A percentile compares a stretch with the other conserved stretches of the same genome.
These are phyloP conservation scores for Phenacoccus solenopsis DNA, from an alignment of 1,140 invertebrate species.

Conservation along the genomic window DNA sequence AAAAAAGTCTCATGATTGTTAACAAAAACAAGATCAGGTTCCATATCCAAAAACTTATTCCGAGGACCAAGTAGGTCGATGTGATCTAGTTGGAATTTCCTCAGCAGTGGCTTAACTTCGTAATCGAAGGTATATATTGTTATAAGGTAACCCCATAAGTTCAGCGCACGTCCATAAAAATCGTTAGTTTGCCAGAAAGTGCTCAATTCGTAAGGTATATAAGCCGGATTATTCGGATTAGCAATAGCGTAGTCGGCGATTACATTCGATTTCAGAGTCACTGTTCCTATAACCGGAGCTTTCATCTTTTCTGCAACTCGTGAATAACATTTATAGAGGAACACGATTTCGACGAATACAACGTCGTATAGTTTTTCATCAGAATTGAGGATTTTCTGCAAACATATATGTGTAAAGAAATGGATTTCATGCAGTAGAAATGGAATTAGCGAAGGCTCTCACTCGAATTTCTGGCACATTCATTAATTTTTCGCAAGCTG, in stretches of 20 bases:
- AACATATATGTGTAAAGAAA: too few species aligned
- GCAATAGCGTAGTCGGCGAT: not conserved
- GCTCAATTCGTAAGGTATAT: not conserved
- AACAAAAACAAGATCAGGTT: not conserved
- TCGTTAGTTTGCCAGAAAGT: not conserved
- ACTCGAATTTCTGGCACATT: not conserved
- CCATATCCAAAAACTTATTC: not conserved
- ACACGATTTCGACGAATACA: not conserved
- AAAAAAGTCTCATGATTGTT: slow-evolving; percentile 18
- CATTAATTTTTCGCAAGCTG: not conserved
- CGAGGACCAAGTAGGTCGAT: not conserved
- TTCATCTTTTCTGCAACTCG: slow-evolving; percentile 3
- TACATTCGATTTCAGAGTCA: not conserved
- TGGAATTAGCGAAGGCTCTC: too few species aligned
- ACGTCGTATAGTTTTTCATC: not conserved
- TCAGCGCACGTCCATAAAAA: not conserved
- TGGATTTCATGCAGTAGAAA: too few species aligned
- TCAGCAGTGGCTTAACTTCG: not conserved
- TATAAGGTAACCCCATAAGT: not conserved
- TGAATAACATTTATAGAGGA: not conserved
- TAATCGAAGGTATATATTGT: not conserved
- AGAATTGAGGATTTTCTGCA: not conserved
- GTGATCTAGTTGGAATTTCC: not conserved
- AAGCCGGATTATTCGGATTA: not conserved
- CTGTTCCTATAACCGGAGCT: not conserved